Conservation (phyloP, 2,113 vertebrate genomes). For the Ivindomyrus marchei region DNA sequence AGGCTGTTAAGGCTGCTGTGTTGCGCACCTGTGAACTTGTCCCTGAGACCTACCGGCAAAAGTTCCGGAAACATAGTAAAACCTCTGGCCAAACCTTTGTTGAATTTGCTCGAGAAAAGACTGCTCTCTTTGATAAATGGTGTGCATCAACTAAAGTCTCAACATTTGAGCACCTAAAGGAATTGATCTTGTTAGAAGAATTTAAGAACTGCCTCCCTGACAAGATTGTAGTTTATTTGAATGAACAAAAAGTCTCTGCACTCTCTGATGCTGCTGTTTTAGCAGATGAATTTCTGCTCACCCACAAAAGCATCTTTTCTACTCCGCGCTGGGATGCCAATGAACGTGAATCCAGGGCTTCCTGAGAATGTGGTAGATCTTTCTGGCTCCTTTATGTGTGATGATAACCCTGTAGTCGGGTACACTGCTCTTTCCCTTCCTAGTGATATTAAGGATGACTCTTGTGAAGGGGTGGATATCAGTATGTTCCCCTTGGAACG, state of each 20-base stretch:
- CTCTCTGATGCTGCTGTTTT: background rate
- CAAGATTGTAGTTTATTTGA: background rate
- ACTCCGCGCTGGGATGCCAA: accelerated
- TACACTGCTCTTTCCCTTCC: background rate
- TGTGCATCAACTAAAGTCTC: background rate
- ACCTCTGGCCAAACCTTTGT: background rate
- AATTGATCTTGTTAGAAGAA: conserved; percentile 4
- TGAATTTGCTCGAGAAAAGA: background rate
- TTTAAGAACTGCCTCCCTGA: background rate
- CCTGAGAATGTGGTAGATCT: background rate
- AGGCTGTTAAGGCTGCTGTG: background rate
- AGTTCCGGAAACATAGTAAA: background rate
- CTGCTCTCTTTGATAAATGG: conserved; percentile 1
- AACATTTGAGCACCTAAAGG: background rate
- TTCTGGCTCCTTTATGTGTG: background rate
- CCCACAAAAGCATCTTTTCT: background rate
- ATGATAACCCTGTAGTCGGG: background rate
- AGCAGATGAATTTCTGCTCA: conserved; percentile 1
- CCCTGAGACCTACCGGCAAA: background rate
- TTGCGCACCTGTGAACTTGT: background rate
- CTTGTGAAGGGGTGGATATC: background rate
- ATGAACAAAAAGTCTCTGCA: background rate
- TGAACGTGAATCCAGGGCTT: background rate
- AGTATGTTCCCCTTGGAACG: background rate
- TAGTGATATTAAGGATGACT: background rate